Evolutionary conservation across 2,888 invertebrate genomes (phyloP), one percentile per base, ranked within the genome.

Genomic region (Ametastegia equiseti): DNA sequence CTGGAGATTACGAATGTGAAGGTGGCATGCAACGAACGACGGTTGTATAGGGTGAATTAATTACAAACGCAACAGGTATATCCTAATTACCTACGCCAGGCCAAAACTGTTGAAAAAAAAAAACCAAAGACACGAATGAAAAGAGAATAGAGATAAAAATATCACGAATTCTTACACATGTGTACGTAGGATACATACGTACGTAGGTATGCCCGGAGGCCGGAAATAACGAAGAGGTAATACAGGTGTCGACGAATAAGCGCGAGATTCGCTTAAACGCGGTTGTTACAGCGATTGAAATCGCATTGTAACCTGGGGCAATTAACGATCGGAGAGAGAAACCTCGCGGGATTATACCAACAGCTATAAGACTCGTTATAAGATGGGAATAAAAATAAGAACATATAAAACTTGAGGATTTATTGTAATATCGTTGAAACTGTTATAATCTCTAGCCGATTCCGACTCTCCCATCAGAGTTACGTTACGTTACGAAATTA

Each of bases 401-500:
- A 71, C 71, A 11, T 75, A 75, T 27, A n/a, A 75, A 75, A 54
- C 54, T n/a, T n/a, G 75, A 75, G 75, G 36, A 75, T 75, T 50
- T 75, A 75, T 75, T 75, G 50, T 54, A 54, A 54, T 75, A 9
- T n/a, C n/a, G 75, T 75, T 50, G 19, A 54, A 54, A 75, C 75
- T 75, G 75, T 75, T 75, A 75, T 75, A 75, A 75, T 54, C 54
- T 75, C 50, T 75, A 75, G 50, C 33, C 54, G 36, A 54, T 54
- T 54, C n/a, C 36, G 33, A 75, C 54, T 36, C 67, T 39, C n/a
- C n/a, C n/a, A n/a, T n/a, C n/a, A 33, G 50, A 33, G 50, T n/a
- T n/a, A n/a, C n/a, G n/a, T n/a, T n/a, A 54, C 36, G 75, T 75
- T 75, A 75, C 75, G 75, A 75, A 75, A 75, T 75, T 75, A 75